These are phyloP conservation scores for Lycodopsis pacificus DNA, from an alignment of 2,797 vertebrate species.

Conservation along the genomic window DNA sequence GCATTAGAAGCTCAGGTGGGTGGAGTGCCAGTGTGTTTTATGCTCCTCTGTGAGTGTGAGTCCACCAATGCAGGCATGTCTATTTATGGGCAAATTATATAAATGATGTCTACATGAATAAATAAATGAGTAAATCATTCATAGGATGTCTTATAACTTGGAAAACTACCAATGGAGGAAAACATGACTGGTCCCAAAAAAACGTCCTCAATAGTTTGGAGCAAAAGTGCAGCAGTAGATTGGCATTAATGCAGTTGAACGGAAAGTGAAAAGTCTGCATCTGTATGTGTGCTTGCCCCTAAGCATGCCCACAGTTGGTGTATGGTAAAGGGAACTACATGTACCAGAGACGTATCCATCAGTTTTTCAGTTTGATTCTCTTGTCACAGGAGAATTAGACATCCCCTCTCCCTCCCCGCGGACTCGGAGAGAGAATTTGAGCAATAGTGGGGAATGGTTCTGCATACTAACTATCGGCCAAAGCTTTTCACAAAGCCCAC, in stretches of 20 bases:
- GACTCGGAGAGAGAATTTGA: slow-evolving; percentile 59
- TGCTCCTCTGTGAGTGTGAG: slow-evolving; percentile 15
- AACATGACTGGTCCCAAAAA: background rate
- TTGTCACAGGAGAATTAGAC: slow-evolving; percentile 69
- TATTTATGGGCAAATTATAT: slow-evolving; percentile 14
- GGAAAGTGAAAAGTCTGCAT: slow-evolving; percentile 21
- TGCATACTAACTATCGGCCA: slow-evolving; percentile 75
- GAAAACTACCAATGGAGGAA: background rate
- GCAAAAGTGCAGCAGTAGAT: slow-evolving; percentile 12
- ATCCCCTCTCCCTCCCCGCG: slow-evolving; percentile 48
- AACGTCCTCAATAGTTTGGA: background rate
- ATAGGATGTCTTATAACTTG: background rate
- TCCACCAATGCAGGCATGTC: background rate
- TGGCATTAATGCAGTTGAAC: slow-evolving; percentile 3
- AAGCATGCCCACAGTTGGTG: background rate
- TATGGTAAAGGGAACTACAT: slow-evolving; percentile 23
- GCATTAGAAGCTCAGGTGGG: slow-evolving; percentile 47
- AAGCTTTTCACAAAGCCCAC: slow-evolving; percentile 68
- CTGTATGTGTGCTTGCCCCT: slow-evolving; percentile 25
- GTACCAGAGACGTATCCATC: slow-evolving; percentile 64
- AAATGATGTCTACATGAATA: background rate
- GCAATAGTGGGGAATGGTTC: slow-evolving; percentile 64
- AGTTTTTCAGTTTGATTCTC: slow-evolving; percentile 67
- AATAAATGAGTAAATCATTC: background rate
- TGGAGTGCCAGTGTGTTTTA: slow-evolving; percentile 39